Conservation (phyloP, 2,888 invertebrate genomes). For the Arrhopalites spinosus region DNA sequence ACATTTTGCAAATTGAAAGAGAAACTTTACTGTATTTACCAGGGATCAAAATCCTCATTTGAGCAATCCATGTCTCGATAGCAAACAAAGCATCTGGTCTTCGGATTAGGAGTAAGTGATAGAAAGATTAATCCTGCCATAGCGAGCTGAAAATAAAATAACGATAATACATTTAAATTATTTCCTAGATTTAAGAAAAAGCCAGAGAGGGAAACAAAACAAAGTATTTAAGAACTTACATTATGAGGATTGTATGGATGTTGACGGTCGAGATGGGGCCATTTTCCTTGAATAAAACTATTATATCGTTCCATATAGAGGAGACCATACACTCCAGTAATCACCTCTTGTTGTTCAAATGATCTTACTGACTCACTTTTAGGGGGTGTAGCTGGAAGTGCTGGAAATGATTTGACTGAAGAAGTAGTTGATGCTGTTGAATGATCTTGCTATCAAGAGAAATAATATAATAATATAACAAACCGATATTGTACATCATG, state of each 20-base stretch:
- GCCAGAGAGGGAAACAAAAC: not conserved
- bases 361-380: no score
- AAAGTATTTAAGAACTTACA: not conserved
- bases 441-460: no score
- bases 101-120: not conserved
- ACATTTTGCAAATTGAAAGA: not conserved
- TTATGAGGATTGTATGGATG: conserved; percentile 1
- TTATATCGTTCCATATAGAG: not conserved
- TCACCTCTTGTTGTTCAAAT: no score
- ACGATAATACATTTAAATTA: not conserved
- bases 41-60: conserved; percentile 8
- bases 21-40: not conserved
- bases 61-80: not conserved
- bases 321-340: not conserved
- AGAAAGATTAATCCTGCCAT: conserved; percentile 5
- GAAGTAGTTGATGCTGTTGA: no score
- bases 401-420: no score
- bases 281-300: not conserved
- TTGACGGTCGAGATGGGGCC: not conserved
- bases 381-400: no score
- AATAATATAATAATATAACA: no score
- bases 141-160: conserved; percentile 1
- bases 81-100: not conserved
- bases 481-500: no score
- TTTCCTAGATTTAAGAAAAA: not conserved